phyloP scores from a whole-genome alignment of 2,797 vertebrate genomes.

The Ctenochaetus hawaiiensis region DNA sequence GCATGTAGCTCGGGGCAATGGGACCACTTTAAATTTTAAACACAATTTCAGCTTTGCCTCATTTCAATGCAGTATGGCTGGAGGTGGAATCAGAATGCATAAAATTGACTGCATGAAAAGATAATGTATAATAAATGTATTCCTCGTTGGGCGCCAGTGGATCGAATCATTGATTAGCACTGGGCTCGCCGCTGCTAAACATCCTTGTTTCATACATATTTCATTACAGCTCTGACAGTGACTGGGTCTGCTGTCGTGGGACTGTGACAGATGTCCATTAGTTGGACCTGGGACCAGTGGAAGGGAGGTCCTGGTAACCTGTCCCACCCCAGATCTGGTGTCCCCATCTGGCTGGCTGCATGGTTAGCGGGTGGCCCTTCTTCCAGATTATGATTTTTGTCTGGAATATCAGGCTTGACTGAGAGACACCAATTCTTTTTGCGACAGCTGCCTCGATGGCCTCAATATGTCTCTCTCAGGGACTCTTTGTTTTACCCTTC shows the following conservation, averaged over 20 bases:
- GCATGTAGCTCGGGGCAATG: constrained; percentile 70
- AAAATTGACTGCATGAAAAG: constrained; percentile 80
- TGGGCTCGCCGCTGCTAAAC: constrained; percentile 63
- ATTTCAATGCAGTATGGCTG: constrained; percentile 71
- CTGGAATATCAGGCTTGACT: constrained; percentile 22
- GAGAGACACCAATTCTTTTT: constrained; percentile 19
- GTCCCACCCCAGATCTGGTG: constrained; percentile 68
- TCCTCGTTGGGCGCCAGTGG: constrained; percentile 59
- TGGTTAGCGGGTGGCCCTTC: constrained; percentile 41
- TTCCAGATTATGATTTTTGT: constrained; percentile 54
- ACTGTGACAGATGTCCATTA: constrained; percentile 89
- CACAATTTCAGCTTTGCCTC: constrained; percentile 72
- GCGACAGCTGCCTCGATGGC: constrained; percentile 1
- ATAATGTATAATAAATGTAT: constrained; percentile 83
- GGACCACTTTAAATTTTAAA: constrained; percentile 80
- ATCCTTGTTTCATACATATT: constrained; percentile 87
- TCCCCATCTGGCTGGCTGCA: constrained; percentile 81
- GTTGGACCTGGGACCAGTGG: constrained; percentile 67
- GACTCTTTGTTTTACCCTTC: neutral
- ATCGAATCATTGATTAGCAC: constrained; percentile 85
- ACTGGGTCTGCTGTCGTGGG: constrained; percentile 78
- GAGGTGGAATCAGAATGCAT: constrained; percentile 78
- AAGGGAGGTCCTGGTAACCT: constrained; percentile 76
- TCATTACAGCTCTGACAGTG: constrained; percentile 78
- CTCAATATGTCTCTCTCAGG: neutral